Evolutionary conservation across 2,113 vertebrate genomes (phyloP), one percentile per base, ranked within the genome.

Genomic region (Mus spicilegus): DNA sequence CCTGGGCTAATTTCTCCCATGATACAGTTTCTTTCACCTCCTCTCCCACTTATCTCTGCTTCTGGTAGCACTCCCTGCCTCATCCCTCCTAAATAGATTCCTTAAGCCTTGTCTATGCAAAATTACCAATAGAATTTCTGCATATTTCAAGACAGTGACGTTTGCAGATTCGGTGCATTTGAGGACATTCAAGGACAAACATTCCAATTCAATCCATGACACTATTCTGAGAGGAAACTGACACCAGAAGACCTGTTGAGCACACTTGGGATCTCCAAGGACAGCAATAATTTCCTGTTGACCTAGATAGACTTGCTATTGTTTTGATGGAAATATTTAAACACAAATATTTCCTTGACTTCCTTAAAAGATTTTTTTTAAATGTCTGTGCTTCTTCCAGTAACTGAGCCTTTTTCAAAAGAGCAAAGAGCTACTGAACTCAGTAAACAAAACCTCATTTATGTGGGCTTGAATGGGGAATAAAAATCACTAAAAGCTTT

Each of bases 271-370:
- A 46, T 89, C 72, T 81, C 56, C 36, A 86, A 90, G 54, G 58
- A 90, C 39, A 85, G 46, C 11, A 86, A n/a, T 1, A 82, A 17
- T 95, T 76, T 88, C 58, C 89, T n/a, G 7, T 49, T 95, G 81
- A 90, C 39, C 65, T 80, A 93, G 20, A 82, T 70, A 95, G 30
- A 86, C 63, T 91, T 76, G 19, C 26, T 92, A 51, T n/a, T 39
- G 72, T 96, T 92, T 90, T 67, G 42, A 19, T 85, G 17, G 33
- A 76, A 91, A 1, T 95, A 85, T 94, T 93, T 90, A 87, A 96
- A 93, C 75, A 67, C 56, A 94, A 92, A 81, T 46, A 90, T 87
- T 75, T 69, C 67, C 70, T 87, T 95, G 70, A n/a, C 46, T 87
- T 80, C 54, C 39, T 67, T 75, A 90, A 92, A 39, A 92, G 17